Conservation (phyloP, 2,113 vertebrate species). For the Nipponia nippon region DNA sequence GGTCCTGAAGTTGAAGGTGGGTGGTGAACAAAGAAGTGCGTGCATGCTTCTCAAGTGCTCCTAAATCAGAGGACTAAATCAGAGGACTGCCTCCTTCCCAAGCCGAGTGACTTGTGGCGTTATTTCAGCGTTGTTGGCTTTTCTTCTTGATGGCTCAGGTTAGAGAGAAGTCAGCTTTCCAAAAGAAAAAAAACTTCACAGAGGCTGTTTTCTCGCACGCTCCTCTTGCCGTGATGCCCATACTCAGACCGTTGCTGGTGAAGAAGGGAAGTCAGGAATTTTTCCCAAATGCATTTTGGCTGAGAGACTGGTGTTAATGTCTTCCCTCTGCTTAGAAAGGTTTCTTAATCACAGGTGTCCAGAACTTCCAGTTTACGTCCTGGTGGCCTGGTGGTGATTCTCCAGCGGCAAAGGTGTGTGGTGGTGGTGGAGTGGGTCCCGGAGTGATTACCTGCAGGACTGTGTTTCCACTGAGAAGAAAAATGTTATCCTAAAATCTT, state of each 20-base stretch:
- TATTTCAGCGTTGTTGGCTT: not conserved
- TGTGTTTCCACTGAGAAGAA: not conserved
- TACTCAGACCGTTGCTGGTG: not conserved
- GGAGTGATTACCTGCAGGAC: not conserved
- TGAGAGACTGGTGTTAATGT: not conserved
- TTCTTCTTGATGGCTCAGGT: not conserved
- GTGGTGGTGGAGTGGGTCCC: not conserved
- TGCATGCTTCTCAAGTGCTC: not conserved
- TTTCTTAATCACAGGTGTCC: not conserved
- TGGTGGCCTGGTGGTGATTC: not conserved
- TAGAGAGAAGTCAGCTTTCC: not conserved
- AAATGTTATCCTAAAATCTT: conserved; percentile 44
- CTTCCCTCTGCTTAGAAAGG: not conserved
- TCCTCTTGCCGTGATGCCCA: not conserved
- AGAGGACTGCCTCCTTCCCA: not conserved
- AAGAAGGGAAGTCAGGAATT: not conserved
- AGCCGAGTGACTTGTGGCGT: not conserved
- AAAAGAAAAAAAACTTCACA: not conserved
- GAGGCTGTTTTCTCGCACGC: accelerated
- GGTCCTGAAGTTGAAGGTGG: not conserved
- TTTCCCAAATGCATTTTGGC: not conserved
- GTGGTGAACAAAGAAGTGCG: not conserved
- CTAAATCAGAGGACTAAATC: not conserved
- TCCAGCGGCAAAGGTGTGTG: not conserved
- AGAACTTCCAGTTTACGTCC: not conserved